phyloP scores from a whole-genome alignment of 1,140 invertebrate species.

The Xylocopa sonorina region DNA sequence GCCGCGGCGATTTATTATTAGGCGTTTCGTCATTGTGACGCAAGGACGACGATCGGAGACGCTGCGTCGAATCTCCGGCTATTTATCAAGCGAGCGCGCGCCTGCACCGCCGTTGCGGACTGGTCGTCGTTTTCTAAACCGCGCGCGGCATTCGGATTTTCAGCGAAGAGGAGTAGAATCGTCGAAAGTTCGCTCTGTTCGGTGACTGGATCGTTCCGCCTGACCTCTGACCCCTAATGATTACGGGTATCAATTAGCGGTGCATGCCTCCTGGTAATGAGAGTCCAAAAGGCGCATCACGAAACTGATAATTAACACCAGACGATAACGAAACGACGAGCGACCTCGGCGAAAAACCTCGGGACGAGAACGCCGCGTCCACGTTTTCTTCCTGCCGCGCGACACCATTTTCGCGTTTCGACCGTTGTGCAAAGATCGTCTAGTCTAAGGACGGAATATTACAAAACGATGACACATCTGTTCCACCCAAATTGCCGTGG shows the following conservation, averaged over 20 bases:
- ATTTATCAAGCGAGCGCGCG: constrained; percentile 16
- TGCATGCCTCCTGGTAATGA: constrained; percentile 51
- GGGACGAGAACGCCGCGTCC: not conserved
- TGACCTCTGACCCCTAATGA: constrained; percentile 60
- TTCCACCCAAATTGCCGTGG: constrained; percentile 66
- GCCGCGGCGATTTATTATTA: constrained; percentile 37
- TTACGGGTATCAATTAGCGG: constrained; percentile 72
- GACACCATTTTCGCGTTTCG: not conserved
- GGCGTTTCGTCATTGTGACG: constrained; percentile 46
- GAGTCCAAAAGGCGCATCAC: constrained; percentile 65
- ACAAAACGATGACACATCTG: constrained; percentile 63
- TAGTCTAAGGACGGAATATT: constrained; percentile 24
- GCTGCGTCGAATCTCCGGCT: constrained; percentile 18
- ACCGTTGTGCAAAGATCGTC: not conserved
- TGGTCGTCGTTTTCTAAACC: no score
- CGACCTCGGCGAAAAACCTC: no score
- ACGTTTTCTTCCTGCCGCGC: not conserved
- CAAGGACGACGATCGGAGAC: constrained; percentile 33
- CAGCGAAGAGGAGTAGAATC: not conserved
- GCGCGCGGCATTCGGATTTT: not conserved
- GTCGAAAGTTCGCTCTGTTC: constrained; percentile 16
- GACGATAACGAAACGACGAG: constrained; percentile 31
- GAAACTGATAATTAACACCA: constrained; percentile 55
- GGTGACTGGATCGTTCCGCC: constrained; percentile 18
- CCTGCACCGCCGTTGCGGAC: no score